These are phyloP conservation scores for Drosophila anceps DNA, from an alignment of 2,888 invertebrate species.

Conservation along the genomic window DNA sequence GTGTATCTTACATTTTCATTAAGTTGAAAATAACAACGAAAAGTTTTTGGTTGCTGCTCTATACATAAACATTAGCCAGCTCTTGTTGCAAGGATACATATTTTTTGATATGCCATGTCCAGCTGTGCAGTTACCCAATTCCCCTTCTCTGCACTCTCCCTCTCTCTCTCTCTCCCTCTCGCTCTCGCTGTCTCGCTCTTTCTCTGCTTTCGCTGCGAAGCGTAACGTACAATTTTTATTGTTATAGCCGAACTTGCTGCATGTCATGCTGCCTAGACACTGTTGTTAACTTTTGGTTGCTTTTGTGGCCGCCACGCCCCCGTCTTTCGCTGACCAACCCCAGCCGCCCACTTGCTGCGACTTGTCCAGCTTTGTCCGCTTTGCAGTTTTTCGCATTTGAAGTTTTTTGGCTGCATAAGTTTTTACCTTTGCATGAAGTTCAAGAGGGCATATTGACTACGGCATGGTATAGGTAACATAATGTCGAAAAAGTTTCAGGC, in stretches of 20 bases:
- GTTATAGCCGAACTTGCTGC: constrained; percentile 63
- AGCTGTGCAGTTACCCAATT: constrained; percentile 46
- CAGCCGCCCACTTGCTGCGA: constrained; percentile 7
- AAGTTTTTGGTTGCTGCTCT: constrained; percentile 59
- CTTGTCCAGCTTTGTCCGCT: constrained; percentile 9
- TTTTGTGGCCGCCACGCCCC: constrained; percentile 43
- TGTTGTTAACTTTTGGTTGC: constrained; percentile 66
- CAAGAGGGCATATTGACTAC: background rate
- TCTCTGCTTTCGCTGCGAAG: constrained; percentile 37
- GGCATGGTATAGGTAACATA: background rate
- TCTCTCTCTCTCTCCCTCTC: background rate
- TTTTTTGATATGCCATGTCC: constrained; percentile 77
- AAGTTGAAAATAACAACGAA: constrained; percentile 73
- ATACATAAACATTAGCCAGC: constrained; percentile 19
- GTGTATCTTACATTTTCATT: constrained; percentile 74
- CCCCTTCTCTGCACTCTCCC: background rate
- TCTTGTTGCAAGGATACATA: constrained; percentile 50
- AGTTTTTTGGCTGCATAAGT: constrained; percentile 28
- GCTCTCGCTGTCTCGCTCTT: background rate
- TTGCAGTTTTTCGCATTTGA: constrained; percentile 29
- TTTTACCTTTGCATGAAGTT: background rate
- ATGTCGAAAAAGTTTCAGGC: too few species aligned
- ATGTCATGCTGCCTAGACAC: constrained; percentile 70
- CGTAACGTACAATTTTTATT: constrained; percentile 76
- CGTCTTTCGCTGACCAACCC: constrained; percentile 5